Evolutionary conservation across 2,113 vertebrate genomes (phyloP).

Genomic region (Anthoscopus minutus): DNA sequence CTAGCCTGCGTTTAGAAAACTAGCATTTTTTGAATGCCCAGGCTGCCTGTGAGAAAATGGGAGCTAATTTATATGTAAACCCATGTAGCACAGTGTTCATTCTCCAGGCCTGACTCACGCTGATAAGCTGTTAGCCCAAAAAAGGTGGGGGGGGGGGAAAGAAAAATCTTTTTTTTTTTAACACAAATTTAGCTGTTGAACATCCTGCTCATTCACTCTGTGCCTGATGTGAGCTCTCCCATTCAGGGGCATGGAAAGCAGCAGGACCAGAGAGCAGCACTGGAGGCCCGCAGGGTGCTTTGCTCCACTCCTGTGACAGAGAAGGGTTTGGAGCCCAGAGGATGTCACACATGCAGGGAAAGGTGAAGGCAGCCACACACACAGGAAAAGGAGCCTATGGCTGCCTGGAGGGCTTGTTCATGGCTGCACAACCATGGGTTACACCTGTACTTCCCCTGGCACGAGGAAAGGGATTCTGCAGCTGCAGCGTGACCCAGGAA

Average conservation of each 20-base stretch:
- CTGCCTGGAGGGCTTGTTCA: neutral
- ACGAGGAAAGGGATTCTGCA: accelerated
- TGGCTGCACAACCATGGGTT: accelerated
- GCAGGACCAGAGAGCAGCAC: neutral
- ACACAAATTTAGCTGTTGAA: neutral
- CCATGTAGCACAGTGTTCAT: neutral
- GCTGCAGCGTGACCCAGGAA: neutral
- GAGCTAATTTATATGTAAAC: constrained; percentile 19
- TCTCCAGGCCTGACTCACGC: constrained; percentile 7
- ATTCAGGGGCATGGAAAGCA: neutral
- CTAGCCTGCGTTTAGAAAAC: no score
- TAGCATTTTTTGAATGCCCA: no score
- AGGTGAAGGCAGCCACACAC: neutral
- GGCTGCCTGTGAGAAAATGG: neutral
- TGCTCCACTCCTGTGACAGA: neutral
- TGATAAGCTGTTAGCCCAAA: constrained; percentile 23
- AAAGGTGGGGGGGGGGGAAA: neutral
- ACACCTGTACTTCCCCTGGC: neutral
- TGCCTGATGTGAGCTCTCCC: neutral
- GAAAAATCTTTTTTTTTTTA: neutral
- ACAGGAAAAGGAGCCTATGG: accelerated
- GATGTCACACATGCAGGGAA: accelerated
- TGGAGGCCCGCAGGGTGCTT: neutral
- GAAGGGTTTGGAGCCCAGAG: neutral
- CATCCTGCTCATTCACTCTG: neutral